Conservation (phyloP, 2,888 invertebrate species). For the Andrena haemorrhoa region DNA sequence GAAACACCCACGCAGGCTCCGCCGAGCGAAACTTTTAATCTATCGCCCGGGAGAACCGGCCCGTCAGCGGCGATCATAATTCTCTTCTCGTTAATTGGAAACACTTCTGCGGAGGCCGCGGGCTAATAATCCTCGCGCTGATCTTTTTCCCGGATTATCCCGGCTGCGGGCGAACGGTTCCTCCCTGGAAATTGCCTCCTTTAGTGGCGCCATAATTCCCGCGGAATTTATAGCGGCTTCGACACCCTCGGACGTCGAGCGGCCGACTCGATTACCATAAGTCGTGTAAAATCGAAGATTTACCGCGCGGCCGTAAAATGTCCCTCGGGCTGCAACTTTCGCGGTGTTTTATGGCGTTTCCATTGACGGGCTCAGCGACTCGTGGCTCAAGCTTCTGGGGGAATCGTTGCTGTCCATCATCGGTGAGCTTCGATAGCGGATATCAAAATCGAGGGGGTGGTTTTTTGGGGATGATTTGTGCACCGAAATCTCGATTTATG, state of each 20-base stretch:
- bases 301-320: constrained; percentile 42
- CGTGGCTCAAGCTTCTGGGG: neutral
- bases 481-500: no score
- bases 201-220: constrained; percentile 51
- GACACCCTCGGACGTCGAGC: constrained; percentile 58
- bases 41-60: constrained; percentile 22
- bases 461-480: no score
- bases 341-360: constrained; percentile 15
- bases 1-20: neutral
- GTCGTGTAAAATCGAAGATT: constrained; percentile 69
- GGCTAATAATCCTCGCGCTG: constrained; percentile 61
- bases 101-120: constrained; percentile 46
- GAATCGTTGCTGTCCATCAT: neutral
- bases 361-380: constrained; percentile 19
- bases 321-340: constrained; percentile 10
- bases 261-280: constrained; percentile 66
- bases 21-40: constrained; percentile 46
- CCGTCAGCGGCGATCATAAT: constrained; percentile 56
- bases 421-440: neutral
- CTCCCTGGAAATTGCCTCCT: constrained; percentile 63
- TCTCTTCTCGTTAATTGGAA: constrained; percentile 62
- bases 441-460: no score
- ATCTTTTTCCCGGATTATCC: constrained; percentile 68
- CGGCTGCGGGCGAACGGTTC: constrained; percentile 42
- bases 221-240: constrained; percentile 64